Evolutionary conservation across 2,888 invertebrate genomes (phyloP), one percentile per base, ranked within the genome.

Genomic region (Ptycholaimellus sp.): DNA sequence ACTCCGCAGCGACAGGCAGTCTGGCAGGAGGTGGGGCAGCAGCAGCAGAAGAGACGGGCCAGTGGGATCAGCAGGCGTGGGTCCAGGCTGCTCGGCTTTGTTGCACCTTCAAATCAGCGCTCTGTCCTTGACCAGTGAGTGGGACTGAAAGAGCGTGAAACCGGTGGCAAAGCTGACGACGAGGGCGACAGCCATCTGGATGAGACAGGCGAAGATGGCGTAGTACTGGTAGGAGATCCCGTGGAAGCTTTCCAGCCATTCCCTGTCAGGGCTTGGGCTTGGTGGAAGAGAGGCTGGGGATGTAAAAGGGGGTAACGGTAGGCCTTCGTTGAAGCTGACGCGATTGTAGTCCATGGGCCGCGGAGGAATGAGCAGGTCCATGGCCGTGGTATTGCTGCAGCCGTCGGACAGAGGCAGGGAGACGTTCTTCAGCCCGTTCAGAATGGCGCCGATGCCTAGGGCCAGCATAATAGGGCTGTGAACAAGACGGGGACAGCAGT

Each of bases 161-260:
- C 37, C 27, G 11, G 37, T 33, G 3, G 22, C 18, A 18, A 33
- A 9, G 9, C 46, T 46, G 13, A 42, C 33, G 21, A 40, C 17
- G 3, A 46, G n/a, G 4, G 47, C 47, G 28, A 49, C 37, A 13
- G 40, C 31, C 16, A 49, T 13, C 4, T 44, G 42, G 17, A 40
- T 16, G 3, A 37, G 23, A 40, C 58, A 57, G 19, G 62, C 64
- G 18, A 64, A 53, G 2, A 61, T 49, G 13, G 61, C 59, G 40
- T 61, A 61, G 60, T 64, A 66, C 51, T 62, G 59, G 47, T 66
- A 66, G 11, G 66, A 66, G n/a, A 66, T 42, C 22, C 53, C 50
- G 43, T 59, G 59, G 11, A 60, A 42, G 35, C 53, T 56, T 33
- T 56, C 51, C 35, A 54, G 51, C 2, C 47, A 37, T 6, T 45